Percentiles rank a stretch among this genome's conserved stretches.
phyloP scores from a whole-genome alignment of 2,113 vertebrate genomes.

The Heptranchias perlo region DNA sequence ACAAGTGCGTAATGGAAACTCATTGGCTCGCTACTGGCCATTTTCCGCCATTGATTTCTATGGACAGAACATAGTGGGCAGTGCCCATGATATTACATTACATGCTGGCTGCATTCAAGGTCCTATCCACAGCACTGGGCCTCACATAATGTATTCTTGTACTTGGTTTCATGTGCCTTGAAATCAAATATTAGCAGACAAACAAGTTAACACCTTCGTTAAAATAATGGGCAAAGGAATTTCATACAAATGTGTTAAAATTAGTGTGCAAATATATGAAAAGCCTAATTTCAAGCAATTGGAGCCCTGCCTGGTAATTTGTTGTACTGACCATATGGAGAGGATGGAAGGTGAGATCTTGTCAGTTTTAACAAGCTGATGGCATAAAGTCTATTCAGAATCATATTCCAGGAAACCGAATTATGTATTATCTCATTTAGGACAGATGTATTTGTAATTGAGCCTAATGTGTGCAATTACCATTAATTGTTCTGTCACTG shows the following conservation, averaged over 20 bases:
- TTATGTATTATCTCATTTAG: background rate
- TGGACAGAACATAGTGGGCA: background rate
- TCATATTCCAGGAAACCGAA: background rate
- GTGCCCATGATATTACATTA: background rate
- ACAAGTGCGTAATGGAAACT: background rate
- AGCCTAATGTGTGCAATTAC: slow-evolving; percentile 31
- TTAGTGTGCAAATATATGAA: background rate
- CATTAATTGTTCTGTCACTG: slow-evolving; percentile 7
- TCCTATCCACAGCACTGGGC: background rate
- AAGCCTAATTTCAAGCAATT: background rate
- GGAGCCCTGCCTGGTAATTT: background rate
- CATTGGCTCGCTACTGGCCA: background rate
- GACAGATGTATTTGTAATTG: slow-evolving; percentile 11
- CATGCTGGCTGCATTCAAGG: background rate
- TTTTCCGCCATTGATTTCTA: background rate
- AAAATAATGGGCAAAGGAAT: background rate
- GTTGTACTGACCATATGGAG: background rate
- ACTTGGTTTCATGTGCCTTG: background rate
- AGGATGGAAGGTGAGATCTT: slow-evolving; percentile 17
- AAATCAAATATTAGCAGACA: background rate
- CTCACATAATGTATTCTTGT: background rate
- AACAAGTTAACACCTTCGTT: background rate
- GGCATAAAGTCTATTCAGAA: background rate
- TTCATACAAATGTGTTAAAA: background rate
- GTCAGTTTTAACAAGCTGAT: slow-evolving; percentile 6